Conservation (phyloP, 2,888 invertebrate genomes). For the Lasioglossum morio region DNA sequence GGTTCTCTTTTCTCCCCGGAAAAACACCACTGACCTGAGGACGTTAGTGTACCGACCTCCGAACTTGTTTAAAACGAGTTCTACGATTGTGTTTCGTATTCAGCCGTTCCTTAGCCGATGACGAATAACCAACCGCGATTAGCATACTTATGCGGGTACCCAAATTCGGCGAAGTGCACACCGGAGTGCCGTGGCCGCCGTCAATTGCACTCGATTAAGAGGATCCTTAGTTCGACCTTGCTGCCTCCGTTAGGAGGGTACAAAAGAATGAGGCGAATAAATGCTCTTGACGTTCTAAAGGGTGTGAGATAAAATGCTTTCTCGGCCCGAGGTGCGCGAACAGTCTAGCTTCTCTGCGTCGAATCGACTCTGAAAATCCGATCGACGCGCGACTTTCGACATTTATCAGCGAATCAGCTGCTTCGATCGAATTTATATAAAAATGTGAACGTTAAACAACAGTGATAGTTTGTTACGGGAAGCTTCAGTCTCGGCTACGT, state of each 20-base stretch:
- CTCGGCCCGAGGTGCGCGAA: neutral
- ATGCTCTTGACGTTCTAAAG: constrained; percentile 27
- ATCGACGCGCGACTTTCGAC: neutral
- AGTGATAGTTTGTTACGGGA: no score
- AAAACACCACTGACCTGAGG: constrained; percentile 44
- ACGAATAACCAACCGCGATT: constrained; percentile 68
- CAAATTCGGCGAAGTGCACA: constrained; percentile 72
- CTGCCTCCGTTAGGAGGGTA: constrained; percentile 45
- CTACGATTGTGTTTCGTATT: constrained; percentile 51
- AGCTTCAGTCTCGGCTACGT: no score
- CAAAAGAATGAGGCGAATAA: constrained; percentile 53
- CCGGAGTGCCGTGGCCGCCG: constrained; percentile 82
- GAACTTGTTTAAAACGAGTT: constrained; percentile 67
- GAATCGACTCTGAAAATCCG: neutral
- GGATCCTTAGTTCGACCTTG: constrained; percentile 59
- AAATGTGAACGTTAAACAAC: no score
- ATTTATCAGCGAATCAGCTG: neutral
- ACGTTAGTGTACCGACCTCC: constrained; percentile 56
- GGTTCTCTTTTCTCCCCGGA: constrained; percentile 31
- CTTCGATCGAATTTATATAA: neutral
- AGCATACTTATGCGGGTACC: constrained; percentile 72
- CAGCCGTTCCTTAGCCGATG: constrained; percentile 51
- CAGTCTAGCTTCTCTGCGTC: neutral
- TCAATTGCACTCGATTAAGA: constrained; percentile 65
- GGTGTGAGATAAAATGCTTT: constrained; percentile 20